These are phyloP conservation scores for Tragelaphus strepsiceros DNA, from an alignment of 2,113 vertebrate genomes.

Conservation along the genomic window DNA sequence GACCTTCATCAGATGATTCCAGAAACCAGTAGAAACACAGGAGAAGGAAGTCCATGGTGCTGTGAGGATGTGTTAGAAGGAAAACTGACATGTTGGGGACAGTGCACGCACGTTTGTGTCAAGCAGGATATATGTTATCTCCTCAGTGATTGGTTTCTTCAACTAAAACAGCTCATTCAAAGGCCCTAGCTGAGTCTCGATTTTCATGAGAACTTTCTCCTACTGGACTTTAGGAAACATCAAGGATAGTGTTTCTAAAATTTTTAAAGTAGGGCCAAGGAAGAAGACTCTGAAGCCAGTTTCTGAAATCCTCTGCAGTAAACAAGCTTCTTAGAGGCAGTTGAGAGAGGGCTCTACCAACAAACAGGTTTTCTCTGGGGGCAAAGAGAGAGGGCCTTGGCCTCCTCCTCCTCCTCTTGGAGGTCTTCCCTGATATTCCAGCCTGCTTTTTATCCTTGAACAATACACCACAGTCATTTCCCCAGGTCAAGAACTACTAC, in stretches of 20 bases:
- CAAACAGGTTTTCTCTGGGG: neutral
- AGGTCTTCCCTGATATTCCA: neutral
- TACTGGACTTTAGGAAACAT: neutral
- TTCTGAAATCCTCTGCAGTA: neutral
- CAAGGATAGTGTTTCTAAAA: neutral
- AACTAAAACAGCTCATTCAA: neutral
- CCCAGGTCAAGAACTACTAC: neutral
- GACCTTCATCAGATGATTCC: neutral
- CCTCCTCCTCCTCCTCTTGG: neutral
- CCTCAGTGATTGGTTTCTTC: neutral
- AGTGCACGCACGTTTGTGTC: neutral
- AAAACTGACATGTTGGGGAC: neutral
- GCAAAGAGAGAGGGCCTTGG: neutral
- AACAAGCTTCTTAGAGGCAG: neutral
- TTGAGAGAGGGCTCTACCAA: neutral
- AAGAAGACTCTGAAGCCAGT: neutral
- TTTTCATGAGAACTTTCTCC: neutral
- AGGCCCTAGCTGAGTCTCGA: neutral
- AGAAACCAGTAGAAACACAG: neutral
- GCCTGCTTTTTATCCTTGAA: neutral
- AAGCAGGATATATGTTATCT: neutral
- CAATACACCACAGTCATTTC: neutral
- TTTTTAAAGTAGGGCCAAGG: neutral
- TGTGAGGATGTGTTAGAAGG: neutral
- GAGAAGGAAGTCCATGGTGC: neutral